Base-by-base conservation (phyloP, 53 echinoderm and acorn worm species). In the Henricia sp. region DNA sequence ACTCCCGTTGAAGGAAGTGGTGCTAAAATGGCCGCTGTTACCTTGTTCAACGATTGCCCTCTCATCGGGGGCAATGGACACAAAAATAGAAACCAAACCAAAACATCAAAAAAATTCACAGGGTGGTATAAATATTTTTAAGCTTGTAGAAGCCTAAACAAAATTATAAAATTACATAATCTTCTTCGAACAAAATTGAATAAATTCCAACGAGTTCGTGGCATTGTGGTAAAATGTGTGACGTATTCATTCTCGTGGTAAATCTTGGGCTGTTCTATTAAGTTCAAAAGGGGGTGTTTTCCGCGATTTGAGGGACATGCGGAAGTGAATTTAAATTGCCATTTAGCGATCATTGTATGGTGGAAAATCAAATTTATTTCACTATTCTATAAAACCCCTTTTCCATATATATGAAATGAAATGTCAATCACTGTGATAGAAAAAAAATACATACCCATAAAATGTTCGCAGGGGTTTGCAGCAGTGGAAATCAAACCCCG, bases 1-100 rank as follows among this genome's bases (percentile, higher is more conserved):
- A 44, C 63, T 62, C 80, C 63, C 29, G 43, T 27, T 80, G 60
- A 80, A 80, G 80, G 80, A 80, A 80, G 80, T 80, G 60, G 80
- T 48, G n/a, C 30, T 43, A 62, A 80, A 28, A 63, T 62, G 80
- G 63, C 80, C 63, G 80, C 44, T 57, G 19, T 44, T 80, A 80
- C 80, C 80, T 44, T 48, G 30, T 10, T 46, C 80, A 23, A 14
- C 9, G 37, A 55, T 58, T 3, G 68, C 20, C 4, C 29, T 60
- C 6, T 32, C 6, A 33, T 6, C 2, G 6, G 30, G n/a, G 13
- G 62, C 50, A 30, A 11, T n/a, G 2, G 4, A 27, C n/a, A 50
- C 6, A n/a, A 55, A 55, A 55, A 19, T 37, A 54, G 24, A 39
- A 55, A 21, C 20, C 0, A 38, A 19, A 10, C 3, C 29, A 27